Percentiles rank a stretch among this genome's conserved stretches.
Evolutionary conservation across 2,113 vertebrate species (phyloP).

Genomic region (Macquaria australasica): DNA sequence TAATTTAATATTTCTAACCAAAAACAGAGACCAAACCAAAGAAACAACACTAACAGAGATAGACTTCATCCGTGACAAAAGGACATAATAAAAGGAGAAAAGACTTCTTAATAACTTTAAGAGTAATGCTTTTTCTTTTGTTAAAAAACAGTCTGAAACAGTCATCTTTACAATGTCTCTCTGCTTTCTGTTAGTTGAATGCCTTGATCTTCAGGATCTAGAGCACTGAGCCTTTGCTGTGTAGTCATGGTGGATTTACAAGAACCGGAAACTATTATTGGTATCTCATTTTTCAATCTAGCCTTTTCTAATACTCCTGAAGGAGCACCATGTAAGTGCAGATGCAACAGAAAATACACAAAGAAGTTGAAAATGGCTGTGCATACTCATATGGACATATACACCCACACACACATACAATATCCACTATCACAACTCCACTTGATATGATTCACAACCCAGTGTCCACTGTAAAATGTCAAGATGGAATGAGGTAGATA

Average conservation of each 20-base stretch:
- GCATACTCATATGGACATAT: not conserved
- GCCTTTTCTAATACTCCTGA: constrained; percentile 35
- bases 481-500: constrained; percentile 52
- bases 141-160: not conserved
- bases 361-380: not conserved
- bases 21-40: not conserved
- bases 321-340: constrained; percentile 6
- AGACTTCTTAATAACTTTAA: not conserved
- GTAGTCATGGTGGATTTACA: constrained; percentile 21
- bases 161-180: not conserved
- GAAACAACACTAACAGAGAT: not conserved
- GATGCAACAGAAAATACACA: constrained; percentile 9
- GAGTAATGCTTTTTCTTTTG: not conserved
- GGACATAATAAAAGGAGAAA: not conserved
- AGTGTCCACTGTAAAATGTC: constrained; percentile 57
- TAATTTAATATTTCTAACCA: not conserved
- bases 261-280: constrained; percentile 73
- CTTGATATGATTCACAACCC: constrained; percentile 44
- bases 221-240: not conserved
- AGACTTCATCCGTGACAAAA: not conserved
- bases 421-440: constrained; percentile 28
- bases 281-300: constrained; percentile 71
- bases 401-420: constrained; percentile 11
- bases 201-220: not conserved
- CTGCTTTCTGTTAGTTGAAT: not conserved